phyloP scores from a whole-genome alignment of 2,113 vertebrate genomes.

The Dermatemys mawii region DNA sequence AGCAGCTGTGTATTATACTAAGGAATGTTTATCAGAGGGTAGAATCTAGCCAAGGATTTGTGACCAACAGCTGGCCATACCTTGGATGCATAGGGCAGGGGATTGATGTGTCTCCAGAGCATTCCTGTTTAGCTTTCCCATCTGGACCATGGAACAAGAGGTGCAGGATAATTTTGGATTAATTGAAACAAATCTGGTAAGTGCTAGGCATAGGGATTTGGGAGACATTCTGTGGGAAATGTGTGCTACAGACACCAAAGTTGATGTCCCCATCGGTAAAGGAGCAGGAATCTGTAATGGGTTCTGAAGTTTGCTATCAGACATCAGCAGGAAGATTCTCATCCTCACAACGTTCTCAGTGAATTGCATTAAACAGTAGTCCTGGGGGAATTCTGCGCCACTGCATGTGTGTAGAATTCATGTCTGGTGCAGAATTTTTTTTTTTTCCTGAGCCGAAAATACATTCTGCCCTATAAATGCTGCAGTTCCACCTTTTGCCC shows the following conservation, averaged over 20 bases:
- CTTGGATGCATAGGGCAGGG: neutral
- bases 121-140: neutral
- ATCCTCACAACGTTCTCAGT: rapidly evolving
- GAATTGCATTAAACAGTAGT: neutral
- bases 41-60: neutral
- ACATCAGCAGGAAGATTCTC: neutral
- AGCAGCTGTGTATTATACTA: neutral
- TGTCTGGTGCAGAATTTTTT: too few relatives aligned
- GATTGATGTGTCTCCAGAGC: neutral
- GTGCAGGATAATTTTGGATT: too few relatives aligned
- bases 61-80: neutral
- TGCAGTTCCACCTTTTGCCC: too few relatives aligned
- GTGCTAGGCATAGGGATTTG: neutral
- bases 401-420: too few relatives aligned
- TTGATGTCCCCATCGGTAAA: neutral
- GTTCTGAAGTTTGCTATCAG: neutral
- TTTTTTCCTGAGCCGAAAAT: too few relatives aligned
- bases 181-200: neutral
- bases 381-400: neutral
- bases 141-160: neutral
- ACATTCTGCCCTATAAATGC: too few relatives aligned
- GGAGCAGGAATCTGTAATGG: neutral
- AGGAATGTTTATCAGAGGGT: neutral
- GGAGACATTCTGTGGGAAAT: neutral
- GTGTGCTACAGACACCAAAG: neutral